A percentile compares a stretch with the other conserved stretches of the same genome.
phyloP scores from a whole-genome alignment of 2,113 vertebrate species.

The cattle (Bos taurus) region DNA sequence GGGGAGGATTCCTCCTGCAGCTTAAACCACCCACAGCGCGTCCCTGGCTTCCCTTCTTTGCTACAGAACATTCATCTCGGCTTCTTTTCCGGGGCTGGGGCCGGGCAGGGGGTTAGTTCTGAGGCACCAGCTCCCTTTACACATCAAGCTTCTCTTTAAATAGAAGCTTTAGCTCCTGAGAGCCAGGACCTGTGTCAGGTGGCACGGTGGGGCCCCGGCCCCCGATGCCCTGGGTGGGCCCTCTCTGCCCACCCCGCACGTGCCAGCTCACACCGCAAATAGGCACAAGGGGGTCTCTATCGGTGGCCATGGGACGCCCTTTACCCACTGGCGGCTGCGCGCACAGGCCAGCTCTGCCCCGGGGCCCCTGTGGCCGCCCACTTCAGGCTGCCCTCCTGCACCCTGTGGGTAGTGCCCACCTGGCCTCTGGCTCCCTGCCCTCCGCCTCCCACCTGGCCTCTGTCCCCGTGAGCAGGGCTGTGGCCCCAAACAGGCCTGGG shows the following conservation, averaged over 20 bases:
- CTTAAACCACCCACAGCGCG: accelerated
- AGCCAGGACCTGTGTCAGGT: not conserved
- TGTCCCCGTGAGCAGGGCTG: not conserved
- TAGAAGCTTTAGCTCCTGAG: not conserved
- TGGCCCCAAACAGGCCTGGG: not conserved
- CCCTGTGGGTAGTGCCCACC: not conserved
- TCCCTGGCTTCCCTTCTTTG: not conserved
- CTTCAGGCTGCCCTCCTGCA: not conserved
- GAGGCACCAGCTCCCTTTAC: not conserved
- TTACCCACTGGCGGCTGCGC: accelerated
- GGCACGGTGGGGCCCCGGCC: not conserved
- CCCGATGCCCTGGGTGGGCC: not conserved
- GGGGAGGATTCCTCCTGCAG: not conserved
- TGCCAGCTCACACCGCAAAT: not conserved
- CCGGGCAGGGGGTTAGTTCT: not conserved
- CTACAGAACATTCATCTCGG: not conserved
- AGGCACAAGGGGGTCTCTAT: not conserved
- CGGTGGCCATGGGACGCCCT: accelerated
- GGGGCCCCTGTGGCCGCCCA: accelerated
- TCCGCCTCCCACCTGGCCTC: not conserved
- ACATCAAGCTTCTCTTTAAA: not conserved
- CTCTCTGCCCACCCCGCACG: not conserved
- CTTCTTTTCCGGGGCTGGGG: not conserved
- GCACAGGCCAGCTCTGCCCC: not conserved
- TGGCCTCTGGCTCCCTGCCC: not conserved